Base-by-base conservation (phyloP, 2,888 invertebrate species). In the Nasonovia ribisnigri region DNA sequence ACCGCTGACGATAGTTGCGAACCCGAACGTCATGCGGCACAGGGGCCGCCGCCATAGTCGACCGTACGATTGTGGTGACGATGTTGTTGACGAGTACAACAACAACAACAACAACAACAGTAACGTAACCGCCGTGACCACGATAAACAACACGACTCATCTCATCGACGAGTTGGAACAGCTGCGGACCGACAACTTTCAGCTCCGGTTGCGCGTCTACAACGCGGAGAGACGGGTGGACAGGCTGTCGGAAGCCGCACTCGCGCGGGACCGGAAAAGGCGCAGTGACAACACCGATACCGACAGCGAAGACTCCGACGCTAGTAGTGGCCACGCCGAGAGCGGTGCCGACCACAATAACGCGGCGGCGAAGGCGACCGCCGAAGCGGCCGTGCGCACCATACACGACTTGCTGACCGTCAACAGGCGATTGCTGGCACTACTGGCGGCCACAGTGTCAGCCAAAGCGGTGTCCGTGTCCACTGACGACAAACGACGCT, bases 191-290 rank as follows among this genome's bases (percentile, higher is more conserved):
- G 92, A 92, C 88, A 92, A 92, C 42, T 92, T 92, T 77, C 92
- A 92, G 43, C 88, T 92, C n/a, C 26, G 88, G n/a, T 43, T 92
- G 54, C 92, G 92, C 51, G 92, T 92, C n/a, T 92, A 92, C 88
- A 92, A 92, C 43, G 92, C 92, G 24, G 92, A 92, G 10, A 88
- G 88, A 1, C 43, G 92, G 11, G 92, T 92, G n/a, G 92, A 92
- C 77, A 36, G 29, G 88, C 43, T 92, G 42, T 88, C 92, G 16
- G 92, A 46, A 5, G 67, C 54, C 43, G 51, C 67, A 8, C 20
- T 26, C 16, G 6, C 8, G 0, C 48, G 87, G 0, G 29, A 46
- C 48, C 36, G 60, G 29, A 13, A 48, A n/a, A 46, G 10, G 16
- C 13, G 87, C 20, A 10, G 43, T 8, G 36, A 26, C 84, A 29